Conservation (phyloP, 2,113 vertebrate species). For the Glaucomys volans region DNA sequence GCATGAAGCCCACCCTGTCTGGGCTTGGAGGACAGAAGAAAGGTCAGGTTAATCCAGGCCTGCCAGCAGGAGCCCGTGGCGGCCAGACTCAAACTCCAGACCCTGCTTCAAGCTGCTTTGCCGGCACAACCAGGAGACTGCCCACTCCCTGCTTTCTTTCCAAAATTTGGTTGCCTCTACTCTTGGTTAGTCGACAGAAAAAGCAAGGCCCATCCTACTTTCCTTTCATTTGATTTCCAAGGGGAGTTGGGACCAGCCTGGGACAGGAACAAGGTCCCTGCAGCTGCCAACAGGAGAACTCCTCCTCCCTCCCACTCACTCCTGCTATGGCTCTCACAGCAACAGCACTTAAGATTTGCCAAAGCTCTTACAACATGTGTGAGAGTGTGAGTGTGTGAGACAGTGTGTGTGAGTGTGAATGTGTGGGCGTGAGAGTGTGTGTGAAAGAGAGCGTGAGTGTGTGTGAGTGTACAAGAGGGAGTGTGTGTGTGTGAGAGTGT, state of each 20-base stretch:
- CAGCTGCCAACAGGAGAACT: neutral
- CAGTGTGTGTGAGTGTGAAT: no score
- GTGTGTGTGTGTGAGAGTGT: no score
- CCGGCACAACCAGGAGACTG: neutral
- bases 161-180: no score
- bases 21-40: conserved; percentile 82
- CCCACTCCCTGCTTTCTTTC: neutral
- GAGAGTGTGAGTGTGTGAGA: no score
- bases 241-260: neutral
- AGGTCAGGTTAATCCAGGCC: neutral
- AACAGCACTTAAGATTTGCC: neutral
- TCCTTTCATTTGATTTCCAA: neutral
- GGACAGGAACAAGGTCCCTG: neutral
- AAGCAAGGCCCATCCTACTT: neutral
- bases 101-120: neutral
- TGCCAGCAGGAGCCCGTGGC: accelerated
- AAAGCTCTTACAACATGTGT: neutral
- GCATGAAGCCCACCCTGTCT: conserved; percentile 94
- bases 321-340: neutral
- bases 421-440: no score
- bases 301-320: no score
- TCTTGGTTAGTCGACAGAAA: neutral
- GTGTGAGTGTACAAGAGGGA: no score
- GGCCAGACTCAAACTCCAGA: neutral
- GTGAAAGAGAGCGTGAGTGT: no score